Base-by-base conservation (phyloP, 2,888 invertebrate species). In the Dorcus parallelipipedus region DNA sequence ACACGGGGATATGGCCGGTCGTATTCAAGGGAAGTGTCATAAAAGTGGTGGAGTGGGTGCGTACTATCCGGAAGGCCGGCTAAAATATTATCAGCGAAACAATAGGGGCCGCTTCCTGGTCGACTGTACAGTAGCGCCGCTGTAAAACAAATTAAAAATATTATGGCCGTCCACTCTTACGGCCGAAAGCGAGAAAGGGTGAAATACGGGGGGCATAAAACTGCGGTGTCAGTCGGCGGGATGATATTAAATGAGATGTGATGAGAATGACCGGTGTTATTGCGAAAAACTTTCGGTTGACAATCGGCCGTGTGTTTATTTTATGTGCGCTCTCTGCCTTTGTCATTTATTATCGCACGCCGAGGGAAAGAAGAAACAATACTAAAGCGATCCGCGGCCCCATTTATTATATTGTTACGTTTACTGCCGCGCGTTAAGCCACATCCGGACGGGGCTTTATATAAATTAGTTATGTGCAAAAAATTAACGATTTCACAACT, bases 21-120 rank as follows among this genome's bases (percentile, higher is more conserved):
- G 41, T 49, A 53, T 58, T 53, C 53, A 72, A 71, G 71, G 72
- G 71, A 72, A 73, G 72, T 67, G 71, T 71, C 71, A 72, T 72
- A 72, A 72, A 73, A 69, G 72, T 70, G 51, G 68, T 60, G 62
- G 61, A 58, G 64, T 60, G 66, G 69, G 67, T 70, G 66, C 52
- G 59, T 55, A 49, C 71, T 70, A 72, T 61, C 73, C 73, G 75
- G 73, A 75, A 74, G 20, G 71, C 71, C 64, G 69, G 72, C 73
- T 74, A 71, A 75, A 76, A 75, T 76, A 76, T 75, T 76, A 74
- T 75, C 75, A 72, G 67, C 68, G 69, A 72, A 73, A 76, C 76
- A 76, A 76, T 76, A 73, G 76, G 20, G 72, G 69, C 68, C 68
- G 71, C 71, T 73, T 76, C 74, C 74, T 69, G 73, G 68, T 70